A percentile compares a stretch with the other conserved stretches of the same genome.
These are phyloP conservation scores for Acholoe squamosa DNA, from an alignment of 2,888 invertebrate genomes.

Conservation along the genomic window DNA sequence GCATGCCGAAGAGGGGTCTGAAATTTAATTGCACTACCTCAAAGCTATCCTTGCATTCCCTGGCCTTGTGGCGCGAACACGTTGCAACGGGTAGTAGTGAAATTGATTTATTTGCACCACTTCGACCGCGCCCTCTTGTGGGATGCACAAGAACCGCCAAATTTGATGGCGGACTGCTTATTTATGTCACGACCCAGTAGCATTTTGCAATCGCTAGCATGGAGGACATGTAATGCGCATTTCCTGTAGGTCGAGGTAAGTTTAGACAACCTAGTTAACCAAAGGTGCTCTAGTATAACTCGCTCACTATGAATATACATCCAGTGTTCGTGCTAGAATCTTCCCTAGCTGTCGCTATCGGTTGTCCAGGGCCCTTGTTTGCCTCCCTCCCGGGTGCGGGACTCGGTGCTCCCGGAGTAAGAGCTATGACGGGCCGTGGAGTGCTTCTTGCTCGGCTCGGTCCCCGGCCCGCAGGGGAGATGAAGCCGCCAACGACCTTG, in stretches of 20 bases:
- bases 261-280: neutral
- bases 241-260: constrained; percentile 35
- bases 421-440: neutral
- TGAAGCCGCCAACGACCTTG: too few species aligned
- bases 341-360: neutral
- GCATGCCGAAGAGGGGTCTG: too few species aligned
- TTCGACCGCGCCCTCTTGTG: neutral
- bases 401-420: neutral
- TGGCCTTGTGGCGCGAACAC: too few species aligned
- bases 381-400: neutral
- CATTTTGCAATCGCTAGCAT: constrained; percentile 27
- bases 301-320: neutral
- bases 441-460: neutral
- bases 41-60: too few species aligned
- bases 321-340: neutral
- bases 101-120: neutral
- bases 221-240: constrained; percentile 3
- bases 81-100: constrained; percentile 10
- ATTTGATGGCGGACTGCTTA: neutral
- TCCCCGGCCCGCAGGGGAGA: too few species aligned
- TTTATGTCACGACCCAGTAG: neutral
- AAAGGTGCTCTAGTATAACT: neutral
- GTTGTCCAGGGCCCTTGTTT: neutral
- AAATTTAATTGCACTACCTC: too few species aligned
- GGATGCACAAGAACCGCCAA: neutral